Percentiles rank a stretch among this genome's conserved stretches.
Conservation (phyloP, 1,140 invertebrate genomes). For the Scaptomyza graminum region DNA sequence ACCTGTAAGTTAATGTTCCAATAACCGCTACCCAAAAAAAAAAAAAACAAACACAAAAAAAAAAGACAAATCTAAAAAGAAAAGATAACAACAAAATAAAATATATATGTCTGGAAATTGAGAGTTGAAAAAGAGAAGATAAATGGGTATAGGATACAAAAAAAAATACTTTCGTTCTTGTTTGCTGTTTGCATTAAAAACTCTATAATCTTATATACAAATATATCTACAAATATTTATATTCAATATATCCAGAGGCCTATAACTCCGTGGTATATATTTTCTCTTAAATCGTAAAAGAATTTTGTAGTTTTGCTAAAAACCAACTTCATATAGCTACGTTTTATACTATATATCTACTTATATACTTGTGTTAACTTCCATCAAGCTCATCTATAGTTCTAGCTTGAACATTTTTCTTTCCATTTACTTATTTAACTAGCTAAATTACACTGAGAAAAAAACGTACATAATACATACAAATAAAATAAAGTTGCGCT, state of each 20-base stretch:
- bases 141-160: conserved; percentile 56
- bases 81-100: conserved; percentile 45
- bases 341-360: no score
- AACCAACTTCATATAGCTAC: neutral
- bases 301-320: conserved; percentile 22
- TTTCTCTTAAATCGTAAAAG: conserved; percentile 5
- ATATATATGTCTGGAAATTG: conserved; percentile 31
- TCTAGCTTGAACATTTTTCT: conserved; percentile 15
- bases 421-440: conserved; percentile 10
- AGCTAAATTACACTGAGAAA: conserved; percentile 66
- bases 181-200: conserved; percentile 55
- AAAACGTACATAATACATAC: conserved; percentile 31
- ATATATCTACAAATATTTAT: neutral
- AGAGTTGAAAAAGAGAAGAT: conserved; percentile 16
- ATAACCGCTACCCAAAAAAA: conserved; percentile 49
- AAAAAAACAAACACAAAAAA: conserved; percentile 39
- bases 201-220: conserved; percentile 26
- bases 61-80: conserved; percentile 13
- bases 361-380: no score
- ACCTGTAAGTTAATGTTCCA: conserved; percentile 88
- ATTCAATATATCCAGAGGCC: conserved; percentile 6
- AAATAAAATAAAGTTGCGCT: conserved; percentile 15
- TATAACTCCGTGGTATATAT: conserved; percentile 28
- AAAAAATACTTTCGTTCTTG: conserved; percentile 51
- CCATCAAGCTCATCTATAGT: conserved; percentile 24